Evolutionary conservation across 2,113 vertebrate genomes (phyloP), one percentile per base, ranked within the genome.

Genomic region (Acrocephalus kingi): DNA sequence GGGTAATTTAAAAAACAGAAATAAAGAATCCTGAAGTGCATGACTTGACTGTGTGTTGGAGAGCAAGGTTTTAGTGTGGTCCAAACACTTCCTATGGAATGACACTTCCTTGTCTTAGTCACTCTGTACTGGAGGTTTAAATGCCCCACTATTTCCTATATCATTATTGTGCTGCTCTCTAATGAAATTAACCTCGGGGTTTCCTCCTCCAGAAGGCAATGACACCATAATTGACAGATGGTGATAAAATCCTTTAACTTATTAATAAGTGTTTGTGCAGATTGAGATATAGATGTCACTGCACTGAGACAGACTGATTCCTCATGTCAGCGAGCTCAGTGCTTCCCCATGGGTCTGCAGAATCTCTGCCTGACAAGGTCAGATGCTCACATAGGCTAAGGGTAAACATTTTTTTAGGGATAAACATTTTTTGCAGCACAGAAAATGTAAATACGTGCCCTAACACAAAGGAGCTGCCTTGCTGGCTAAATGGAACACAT

Each of bases 151-250:
- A 24, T 74, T 91, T 94, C 51, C 27, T 81, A 8, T n/a, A 16
- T 64, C 48, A 23, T 72, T 66, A 15, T 15, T 81, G 33, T 72
- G 52, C 68, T 90, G 52, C 59, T 83, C 52, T 84, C 59, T 91
- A 71, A 94, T 67, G 79, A 93, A 92, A 92, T 63, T 49, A 92
- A 78, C 95, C 72, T 90, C 27, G 30, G 73, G 48, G 37, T 93
- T 85, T 85, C 79, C 58, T 90, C 25, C 69, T 96, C 22, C 76
- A 91, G 69, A 46, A 97, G 87, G 58, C 84, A 79, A 5, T 21
- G 43, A 74, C 75, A 87, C 94, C 25, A 9, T 41, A 56, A 92
- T 67, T 83, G 80, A 74, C 96, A 97, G 93, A 96, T 94, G 84
- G 82, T 87, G 75, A 83, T 71, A 79, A 96, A 94, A 73, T 58